A percentile compares a stretch with the other conserved stretches of the same genome.
Evolutionary conservation across 2,797 vertebrate species (phyloP).

Genomic region (Neomorphus geoffroyi): DNA sequence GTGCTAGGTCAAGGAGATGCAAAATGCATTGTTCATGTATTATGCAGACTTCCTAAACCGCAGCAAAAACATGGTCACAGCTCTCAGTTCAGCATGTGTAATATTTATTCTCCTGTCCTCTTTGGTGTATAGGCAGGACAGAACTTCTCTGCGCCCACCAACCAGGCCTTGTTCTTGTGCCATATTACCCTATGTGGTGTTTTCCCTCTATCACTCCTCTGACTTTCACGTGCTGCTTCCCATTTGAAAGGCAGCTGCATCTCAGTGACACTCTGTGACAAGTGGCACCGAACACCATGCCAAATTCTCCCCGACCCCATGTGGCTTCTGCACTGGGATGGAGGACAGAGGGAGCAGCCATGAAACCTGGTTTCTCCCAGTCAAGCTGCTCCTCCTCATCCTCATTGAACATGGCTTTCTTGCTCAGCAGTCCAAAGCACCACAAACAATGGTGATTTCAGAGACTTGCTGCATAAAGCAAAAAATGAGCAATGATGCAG

Average conservation of each 20-base stretch:
- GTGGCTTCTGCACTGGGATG: neutral
- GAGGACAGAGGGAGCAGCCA: neutral
- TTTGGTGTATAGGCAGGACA: neutral
- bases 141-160: neutral
- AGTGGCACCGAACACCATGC: neutral
- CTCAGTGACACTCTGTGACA: neutral
- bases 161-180: neutral
- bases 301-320: neutral
- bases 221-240: neutral
- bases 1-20: neutral
- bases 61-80: neutral
- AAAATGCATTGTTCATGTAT: neutral
- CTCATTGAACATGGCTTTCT: neutral
- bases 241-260: neutral
- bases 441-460: neutral
- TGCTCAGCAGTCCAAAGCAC: neutral
- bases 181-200: rapidly evolving
- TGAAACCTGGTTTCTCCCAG: neutral
- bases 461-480: neutral
- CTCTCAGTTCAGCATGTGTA: neutral
- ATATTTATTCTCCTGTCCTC: neutral
- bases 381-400: neutral
- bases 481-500: rapidly evolving
- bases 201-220: neutral
- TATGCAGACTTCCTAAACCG: neutral